These are phyloP conservation scores for Ciconia stormi DNA, from an alignment of 2,113 vertebrate species.

Conservation along the genomic window DNA sequence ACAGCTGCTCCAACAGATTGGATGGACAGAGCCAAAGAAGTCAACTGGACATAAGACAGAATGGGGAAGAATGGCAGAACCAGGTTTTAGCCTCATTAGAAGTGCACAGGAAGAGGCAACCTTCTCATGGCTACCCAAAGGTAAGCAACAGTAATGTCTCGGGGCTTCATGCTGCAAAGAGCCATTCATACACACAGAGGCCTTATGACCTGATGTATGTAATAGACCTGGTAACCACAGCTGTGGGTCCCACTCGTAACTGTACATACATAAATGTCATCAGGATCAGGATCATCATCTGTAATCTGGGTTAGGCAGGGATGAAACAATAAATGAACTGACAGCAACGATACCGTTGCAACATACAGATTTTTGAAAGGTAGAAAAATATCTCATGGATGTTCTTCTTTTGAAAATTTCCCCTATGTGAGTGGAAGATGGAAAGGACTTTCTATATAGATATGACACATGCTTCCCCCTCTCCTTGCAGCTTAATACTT, in stretches of 20 bases:
- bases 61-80: background rate
- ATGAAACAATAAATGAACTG: background rate
- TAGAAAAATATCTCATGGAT: background rate
- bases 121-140: background rate
- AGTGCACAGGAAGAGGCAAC: background rate
- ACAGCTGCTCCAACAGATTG: background rate
- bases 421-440: background rate
- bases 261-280: background rate
- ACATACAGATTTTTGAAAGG: background rate
- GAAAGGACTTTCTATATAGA: background rate
- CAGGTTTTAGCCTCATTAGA: background rate
- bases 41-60: background rate
- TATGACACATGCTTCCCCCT: background rate
- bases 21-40: background rate
- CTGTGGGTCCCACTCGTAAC: background rate
- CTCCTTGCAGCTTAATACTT: background rate
- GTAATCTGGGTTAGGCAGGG: background rate
- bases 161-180: background rate
- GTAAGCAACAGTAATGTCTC: background rate
- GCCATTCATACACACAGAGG: accelerated
- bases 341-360: background rate
- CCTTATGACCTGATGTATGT: accelerated
- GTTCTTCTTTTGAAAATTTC: background rate
- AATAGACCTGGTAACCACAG: background rate
- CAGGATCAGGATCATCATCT: background rate